Evolutionary conservation across 2,888 invertebrate genomes (phyloP).

Genomic region (Chrysotoxum bicinctum): DNA sequence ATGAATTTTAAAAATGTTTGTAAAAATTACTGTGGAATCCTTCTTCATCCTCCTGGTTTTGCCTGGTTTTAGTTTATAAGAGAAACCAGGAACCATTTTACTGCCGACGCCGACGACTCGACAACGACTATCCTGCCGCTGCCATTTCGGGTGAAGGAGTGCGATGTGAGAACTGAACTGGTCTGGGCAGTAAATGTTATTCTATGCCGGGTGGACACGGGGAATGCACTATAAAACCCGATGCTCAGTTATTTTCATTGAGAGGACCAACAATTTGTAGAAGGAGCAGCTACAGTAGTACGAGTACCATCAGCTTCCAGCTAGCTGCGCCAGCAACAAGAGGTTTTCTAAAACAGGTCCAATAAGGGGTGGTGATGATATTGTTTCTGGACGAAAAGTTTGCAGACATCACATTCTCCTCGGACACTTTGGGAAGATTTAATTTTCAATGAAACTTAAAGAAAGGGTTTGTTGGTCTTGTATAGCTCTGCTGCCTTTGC

Average conservation of each 20-base stretch:
- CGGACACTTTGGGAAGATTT: constrained; percentile 68
- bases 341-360: neutral
- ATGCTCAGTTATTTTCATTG: constrained; percentile 59
- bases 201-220: constrained; percentile 46
- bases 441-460: constrained; percentile 56
- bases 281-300: neutral
- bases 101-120: constrained; percentile 35
- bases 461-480: neutral
- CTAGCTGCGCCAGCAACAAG: constrained; percentile 26
- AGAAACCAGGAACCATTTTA: constrained; percentile 49
- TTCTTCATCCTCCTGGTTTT: constrained; percentile 25
- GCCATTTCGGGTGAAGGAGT: neutral
- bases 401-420: constrained; percentile 69
- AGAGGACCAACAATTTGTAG: constrained; percentile 17
- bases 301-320: constrained; percentile 4
- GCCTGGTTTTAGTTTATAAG: constrained; percentile 12
- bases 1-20: constrained; percentile 73
- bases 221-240: constrained; percentile 60
- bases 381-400: constrained; percentile 51
- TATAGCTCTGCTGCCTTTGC: neutral
- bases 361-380: neutral
- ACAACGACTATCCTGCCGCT: neutral
- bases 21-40: constrained; percentile 68
- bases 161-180: constrained; percentile 12
- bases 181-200: constrained; percentile 50